These are phyloP conservation scores for Pelodiscus sinensis DNA, from an alignment of 2,113 vertebrate genomes.

Conservation along the genomic window DNA sequence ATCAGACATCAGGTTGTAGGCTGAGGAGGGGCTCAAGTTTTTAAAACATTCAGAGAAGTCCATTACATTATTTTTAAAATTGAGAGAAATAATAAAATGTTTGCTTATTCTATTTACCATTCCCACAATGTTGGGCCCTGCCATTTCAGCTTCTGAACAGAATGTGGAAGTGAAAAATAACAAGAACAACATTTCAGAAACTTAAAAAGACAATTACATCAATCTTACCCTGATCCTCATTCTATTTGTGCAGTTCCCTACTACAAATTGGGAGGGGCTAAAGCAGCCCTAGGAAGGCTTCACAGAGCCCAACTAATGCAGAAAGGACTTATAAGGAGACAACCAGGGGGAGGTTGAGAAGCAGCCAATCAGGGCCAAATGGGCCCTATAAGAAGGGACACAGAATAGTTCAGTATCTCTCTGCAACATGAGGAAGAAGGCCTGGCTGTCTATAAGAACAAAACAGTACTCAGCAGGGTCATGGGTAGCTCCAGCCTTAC, in stretches of 20 bases:
- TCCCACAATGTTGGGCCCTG: background rate
- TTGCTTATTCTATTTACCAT: background rate
- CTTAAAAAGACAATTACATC: background rate
- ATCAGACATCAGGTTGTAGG: background rate
- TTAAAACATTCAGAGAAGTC: background rate
- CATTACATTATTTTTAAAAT: background rate
- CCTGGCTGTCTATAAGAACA: too few relatives aligned
- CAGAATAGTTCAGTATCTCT: too few relatives aligned
- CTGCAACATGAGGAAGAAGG: too few relatives aligned
- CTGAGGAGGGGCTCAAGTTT: background rate
- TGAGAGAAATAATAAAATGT: background rate
- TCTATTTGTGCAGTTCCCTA: background rate
- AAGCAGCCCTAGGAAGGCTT: too few relatives aligned
- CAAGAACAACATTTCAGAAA: background rate
- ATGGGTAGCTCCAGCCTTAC: too few relatives aligned
- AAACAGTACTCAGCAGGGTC: too few relatives aligned
- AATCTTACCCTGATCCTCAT: background rate
- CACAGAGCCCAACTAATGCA: too few relatives aligned
- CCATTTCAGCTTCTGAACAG: background rate
- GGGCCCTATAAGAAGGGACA: too few relatives aligned
- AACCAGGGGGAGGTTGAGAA: too few relatives aligned
- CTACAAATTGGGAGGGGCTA: too few relatives aligned
- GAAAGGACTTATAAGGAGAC: too few relatives aligned
- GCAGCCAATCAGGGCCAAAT: too few relatives aligned
- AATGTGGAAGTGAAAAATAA: background rate